Evolutionary conservation across 1,140 invertebrate species (phyloP).

Genomic region (Drosophila bocqueti): DNA sequence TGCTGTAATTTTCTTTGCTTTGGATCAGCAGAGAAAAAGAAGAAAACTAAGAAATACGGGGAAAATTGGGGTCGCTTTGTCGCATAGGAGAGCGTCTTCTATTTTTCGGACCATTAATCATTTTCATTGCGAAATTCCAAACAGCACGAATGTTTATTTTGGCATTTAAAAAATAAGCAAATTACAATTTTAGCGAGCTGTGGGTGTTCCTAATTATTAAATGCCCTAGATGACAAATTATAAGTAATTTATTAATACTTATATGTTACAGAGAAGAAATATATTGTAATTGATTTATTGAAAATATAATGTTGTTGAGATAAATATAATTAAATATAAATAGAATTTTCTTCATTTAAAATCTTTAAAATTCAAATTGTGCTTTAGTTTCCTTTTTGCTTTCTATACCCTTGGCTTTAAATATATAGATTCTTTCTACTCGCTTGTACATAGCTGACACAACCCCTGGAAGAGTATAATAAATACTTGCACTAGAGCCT

Average conservation of each 20-base stretch:
- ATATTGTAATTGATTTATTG: background rate
- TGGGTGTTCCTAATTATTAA: background rate
- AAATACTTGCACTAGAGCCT: slow-evolving; percentile 3
- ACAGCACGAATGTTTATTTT: slow-evolving; percentile 13
- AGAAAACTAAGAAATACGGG: slow-evolving; percentile 24
- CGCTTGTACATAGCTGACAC: background rate
- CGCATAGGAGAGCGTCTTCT: slow-evolving; percentile 38
- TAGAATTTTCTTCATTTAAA: no score
- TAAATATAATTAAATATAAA: background rate
- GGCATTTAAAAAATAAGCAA: slow-evolving; percentile 21
- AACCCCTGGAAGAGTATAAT: slow-evolving; percentile 14
- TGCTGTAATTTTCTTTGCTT: slow-evolving; percentile 23
- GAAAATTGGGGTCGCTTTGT: slow-evolving; percentile 60
- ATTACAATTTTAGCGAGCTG: background rate
- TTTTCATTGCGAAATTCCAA: slow-evolving; percentile 66
- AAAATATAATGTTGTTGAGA: no score
- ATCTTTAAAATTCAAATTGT: background rate
- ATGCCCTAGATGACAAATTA: background rate
- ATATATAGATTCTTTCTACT: background rate
- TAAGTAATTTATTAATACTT: background rate
- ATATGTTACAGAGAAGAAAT: background rate
- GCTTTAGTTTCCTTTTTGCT: background rate
- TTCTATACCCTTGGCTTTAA: background rate
- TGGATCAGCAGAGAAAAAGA: background rate
- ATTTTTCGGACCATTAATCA: slow-evolving; percentile 59